Conservation (phyloP, 2,888 invertebrate species). For the Mylabris sibirica region DNA sequence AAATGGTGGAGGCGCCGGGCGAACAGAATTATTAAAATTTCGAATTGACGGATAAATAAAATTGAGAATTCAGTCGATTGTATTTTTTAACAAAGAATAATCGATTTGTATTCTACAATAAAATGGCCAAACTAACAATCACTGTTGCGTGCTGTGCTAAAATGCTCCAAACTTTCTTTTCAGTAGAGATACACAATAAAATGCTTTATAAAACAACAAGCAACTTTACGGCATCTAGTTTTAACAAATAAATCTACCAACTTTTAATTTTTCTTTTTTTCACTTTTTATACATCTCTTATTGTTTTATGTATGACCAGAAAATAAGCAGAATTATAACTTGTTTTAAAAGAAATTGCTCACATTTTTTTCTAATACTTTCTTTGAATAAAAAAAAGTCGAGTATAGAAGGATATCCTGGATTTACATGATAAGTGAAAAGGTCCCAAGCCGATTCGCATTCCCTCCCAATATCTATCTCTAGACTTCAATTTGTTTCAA, state of each 20-base stretch:
- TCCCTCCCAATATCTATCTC: not conserved
- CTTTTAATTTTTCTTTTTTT: constrained; percentile 1
- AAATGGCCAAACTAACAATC: constrained; percentile 9
- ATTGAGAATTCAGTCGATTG: not conserved
- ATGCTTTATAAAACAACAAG: not conserved
- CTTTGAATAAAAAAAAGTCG: not conserved
- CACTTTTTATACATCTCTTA: not conserved
- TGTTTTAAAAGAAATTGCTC: not conserved
- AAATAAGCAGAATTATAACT: not conserved
- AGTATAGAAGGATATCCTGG: not conserved
- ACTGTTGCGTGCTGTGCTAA: constrained; percentile 7
- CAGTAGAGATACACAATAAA: not conserved
- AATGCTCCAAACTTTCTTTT: constrained; percentile 6
- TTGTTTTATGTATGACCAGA: not conserved
- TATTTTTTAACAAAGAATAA: not conserved
- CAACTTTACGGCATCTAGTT: not conserved
- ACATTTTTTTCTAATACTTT: not conserved
- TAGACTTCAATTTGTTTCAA: constrained; percentile 5
- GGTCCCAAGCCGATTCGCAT: not conserved
- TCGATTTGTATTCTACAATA: not conserved
- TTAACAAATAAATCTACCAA: constrained; percentile 1
- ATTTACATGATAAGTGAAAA: constrained; percentile 7
- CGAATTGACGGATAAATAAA: too few relatives aligned
- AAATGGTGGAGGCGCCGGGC: constrained; percentile 12
- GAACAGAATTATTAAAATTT: too few relatives aligned